phyloP scores from a whole-genome alignment of 2,113 vertebrate genomes.

The Oxyruncus cristatus region DNA sequence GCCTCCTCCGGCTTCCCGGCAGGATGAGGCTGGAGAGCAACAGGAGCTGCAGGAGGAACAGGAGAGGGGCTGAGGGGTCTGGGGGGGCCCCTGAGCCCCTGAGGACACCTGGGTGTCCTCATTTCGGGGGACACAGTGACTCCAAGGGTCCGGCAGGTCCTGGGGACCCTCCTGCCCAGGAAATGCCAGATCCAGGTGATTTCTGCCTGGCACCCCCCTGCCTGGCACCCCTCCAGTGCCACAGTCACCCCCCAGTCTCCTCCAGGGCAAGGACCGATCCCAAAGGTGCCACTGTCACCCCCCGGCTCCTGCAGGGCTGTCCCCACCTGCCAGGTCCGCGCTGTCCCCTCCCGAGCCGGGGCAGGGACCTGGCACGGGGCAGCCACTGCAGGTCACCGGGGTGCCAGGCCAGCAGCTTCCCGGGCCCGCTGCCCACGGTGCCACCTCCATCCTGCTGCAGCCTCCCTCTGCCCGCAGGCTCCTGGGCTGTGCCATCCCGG shows the following conservation, averaged over 20 bases:
- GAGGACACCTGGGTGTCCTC: neutral
- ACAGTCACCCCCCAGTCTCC: neutral
- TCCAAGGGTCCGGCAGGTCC: neutral
- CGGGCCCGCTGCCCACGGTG: neutral
- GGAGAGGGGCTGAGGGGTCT: neutral
- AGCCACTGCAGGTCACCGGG: neutral
- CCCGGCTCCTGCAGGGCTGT: neutral
- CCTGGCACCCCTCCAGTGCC: neutral
- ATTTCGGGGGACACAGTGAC: neutral
- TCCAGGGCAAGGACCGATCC: no score
- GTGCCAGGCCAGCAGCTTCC: neutral
- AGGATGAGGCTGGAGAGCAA: neutral
- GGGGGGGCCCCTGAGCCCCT: neutral
- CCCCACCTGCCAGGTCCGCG: neutral
- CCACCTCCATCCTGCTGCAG: neutral
- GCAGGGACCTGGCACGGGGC: accelerated
- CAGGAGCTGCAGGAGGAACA: neutral
- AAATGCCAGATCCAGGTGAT: neutral
- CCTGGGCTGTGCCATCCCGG: neutral
- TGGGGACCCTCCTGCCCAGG: neutral
- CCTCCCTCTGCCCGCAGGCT: neutral
- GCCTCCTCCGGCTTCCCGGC: neutral
- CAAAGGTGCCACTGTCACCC: no score
- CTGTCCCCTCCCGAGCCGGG: neutral
- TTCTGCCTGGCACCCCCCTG: neutral